Conservation (phyloP, 2,113 vertebrate species). For the Thymallus thymallus region DNA sequence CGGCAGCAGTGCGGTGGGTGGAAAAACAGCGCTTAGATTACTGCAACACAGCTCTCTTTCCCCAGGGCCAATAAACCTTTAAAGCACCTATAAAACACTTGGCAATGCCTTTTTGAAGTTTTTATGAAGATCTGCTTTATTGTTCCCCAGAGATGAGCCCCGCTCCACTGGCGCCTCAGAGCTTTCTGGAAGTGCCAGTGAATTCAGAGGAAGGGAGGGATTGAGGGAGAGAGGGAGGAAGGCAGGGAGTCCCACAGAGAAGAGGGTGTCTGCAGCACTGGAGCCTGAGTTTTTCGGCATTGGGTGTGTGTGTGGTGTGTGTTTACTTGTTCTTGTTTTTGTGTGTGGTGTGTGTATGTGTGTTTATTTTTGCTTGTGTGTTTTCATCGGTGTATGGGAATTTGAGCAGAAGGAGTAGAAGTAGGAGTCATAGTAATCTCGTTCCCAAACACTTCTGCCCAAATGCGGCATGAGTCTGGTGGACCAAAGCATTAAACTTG, state of each 20-base stretch:
- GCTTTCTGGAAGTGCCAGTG: constrained; percentile 79
- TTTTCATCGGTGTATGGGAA: background rate
- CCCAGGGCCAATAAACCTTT: constrained; percentile 78
- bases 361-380: background rate
- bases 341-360: constrained; percentile 1
- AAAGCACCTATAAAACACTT: constrained; percentile 85
- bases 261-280: constrained; percentile 32
- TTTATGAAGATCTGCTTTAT: constrained; percentile 85
- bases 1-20: constrained; percentile 43
- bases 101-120: constrained; percentile 81
- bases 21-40: constrained; percentile 43
- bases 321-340: background rate
- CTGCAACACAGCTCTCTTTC: constrained; percentile 67
- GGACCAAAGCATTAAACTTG: too few relatives aligned
- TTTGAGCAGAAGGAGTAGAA: background rate
- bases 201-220: constrained; percentile 39
- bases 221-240: constrained; percentile 23
- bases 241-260: constrained; percentile 56
- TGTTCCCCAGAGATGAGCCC: constrained; percentile 82
- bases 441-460: too few relatives aligned
- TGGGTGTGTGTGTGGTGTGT: background rate
- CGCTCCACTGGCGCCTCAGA: constrained; percentile 78
- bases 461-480: too few relatives aligned
- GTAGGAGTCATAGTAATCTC: too few relatives aligned
- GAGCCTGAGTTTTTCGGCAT: constrained; percentile 48